Evolutionary conservation across 2,113 vertebrate species (phyloP).

Genomic region (Tringa solitaria): DNA sequence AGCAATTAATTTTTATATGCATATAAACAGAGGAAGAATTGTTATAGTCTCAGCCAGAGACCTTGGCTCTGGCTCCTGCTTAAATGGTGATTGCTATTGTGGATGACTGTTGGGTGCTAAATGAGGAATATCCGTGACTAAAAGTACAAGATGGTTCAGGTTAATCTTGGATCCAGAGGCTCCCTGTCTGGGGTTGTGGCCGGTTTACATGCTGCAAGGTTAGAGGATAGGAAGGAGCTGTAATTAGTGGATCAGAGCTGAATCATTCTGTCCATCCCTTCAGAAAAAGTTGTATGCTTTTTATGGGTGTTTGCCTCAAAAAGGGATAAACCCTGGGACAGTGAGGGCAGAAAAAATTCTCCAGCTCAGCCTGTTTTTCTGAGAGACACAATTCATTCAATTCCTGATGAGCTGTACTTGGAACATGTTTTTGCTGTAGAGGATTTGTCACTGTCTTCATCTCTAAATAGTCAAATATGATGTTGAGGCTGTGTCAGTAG

Average conservation of each 20-base stretch:
- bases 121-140: neutral
- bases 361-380: neutral
- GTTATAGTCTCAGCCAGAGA: neutral
- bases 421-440: neutral
- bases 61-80: neutral
- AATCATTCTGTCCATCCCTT: neutral
- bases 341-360: neutral
- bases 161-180: constrained; percentile 6
- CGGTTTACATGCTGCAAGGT: neutral
- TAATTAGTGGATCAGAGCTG: neutral
- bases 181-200: neutral
- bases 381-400: neutral
- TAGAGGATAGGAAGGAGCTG: neutral
- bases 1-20: neutral
- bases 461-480: neutral
- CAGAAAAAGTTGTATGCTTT: neutral
- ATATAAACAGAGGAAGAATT: neutral
- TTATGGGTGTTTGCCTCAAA: neutral
- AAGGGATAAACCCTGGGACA: neutral
- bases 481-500: neutral
- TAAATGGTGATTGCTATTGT: neutral
- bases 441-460: neutral
- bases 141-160: neutral
- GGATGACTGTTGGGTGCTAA: neutral
- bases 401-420: neutral